Conservation (phyloP, 2,797 vertebrate genomes). For the Eulemur coronatus region DNA sequence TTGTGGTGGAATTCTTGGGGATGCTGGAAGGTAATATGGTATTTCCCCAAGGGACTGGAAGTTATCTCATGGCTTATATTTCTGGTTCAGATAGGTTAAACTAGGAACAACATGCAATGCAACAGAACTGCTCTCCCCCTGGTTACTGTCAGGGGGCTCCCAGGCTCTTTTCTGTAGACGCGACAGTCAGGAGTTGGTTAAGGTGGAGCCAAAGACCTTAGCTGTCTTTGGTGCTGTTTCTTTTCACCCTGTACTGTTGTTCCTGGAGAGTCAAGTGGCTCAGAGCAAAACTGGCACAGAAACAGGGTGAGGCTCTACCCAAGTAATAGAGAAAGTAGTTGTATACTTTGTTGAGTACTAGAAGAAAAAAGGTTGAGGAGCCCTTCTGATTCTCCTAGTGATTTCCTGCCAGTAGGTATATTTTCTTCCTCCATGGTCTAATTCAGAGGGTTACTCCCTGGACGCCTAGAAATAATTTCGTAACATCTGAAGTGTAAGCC, state of each 20-base stretch:
- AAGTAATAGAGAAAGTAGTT: not conserved
- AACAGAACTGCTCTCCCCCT: not conserved
- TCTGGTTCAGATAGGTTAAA: not conserved
- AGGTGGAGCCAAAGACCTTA: not conserved
- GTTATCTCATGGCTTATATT: not conserved
- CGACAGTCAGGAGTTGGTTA: not conserved
- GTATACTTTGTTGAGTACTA: not conserved
- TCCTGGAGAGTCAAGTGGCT: constrained; percentile 37
- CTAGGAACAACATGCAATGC: not conserved
- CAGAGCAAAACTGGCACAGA: constrained; percentile 38
- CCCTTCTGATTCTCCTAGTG: not conserved
- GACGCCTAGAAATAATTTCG: not conserved
- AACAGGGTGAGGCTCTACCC: not conserved
- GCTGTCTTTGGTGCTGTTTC: not conserved
- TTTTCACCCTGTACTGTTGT: constrained; percentile 8
- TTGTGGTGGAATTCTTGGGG: not conserved
- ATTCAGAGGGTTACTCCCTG: not conserved
- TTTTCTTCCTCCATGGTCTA: not conserved
- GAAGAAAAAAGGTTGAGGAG: not conserved
- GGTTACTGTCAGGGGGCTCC: not conserved
- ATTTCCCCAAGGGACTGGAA: not conserved
- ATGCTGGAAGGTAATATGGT: not conserved
- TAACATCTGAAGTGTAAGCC: not conserved
- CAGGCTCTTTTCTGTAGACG: not conserved
- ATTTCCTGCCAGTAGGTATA: not conserved